These are phyloP conservation scores for Sarcophaga rosellei DNA, from an alignment of 2,888 invertebrate genomes.

Conservation along the genomic window DNA sequence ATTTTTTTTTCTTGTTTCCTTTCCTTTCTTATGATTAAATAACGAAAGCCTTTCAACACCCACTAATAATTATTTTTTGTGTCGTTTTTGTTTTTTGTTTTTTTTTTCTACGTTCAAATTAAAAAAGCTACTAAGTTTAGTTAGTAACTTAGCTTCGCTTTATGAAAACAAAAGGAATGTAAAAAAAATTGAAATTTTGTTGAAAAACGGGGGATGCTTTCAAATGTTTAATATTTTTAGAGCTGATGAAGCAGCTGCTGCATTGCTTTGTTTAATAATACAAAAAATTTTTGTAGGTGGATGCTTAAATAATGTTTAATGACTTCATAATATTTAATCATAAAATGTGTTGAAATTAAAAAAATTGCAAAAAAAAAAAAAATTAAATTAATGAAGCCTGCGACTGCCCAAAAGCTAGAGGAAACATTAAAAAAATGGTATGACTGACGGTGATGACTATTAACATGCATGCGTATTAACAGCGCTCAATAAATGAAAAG, in stretches of 20 bases:
- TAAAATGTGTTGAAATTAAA: conserved; percentile 13
- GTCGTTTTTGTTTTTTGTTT: conserved; percentile 14
- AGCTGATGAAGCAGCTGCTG: conserved; percentile 66
- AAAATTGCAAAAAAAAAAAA: neutral
- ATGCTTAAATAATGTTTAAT: conserved; percentile 66
- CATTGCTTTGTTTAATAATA: conserved; percentile 47
- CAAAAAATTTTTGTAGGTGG: conserved; percentile 54
- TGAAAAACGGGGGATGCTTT: conserved; percentile 8
- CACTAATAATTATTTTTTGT: conserved; percentile 48
- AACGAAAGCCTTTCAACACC: conserved; percentile 65
- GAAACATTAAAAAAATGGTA: no score
- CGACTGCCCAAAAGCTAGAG: no score
- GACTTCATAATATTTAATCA: conserved; percentile 63
- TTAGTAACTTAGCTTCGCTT: neutral
- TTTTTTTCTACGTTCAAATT: neutral
- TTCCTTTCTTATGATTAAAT: conserved; percentile 46
- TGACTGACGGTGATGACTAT: no score
- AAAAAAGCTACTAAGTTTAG: conserved; percentile 26
- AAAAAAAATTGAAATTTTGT: neutral
- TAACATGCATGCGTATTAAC: no score
- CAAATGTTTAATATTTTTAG: neutral
- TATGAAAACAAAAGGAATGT: no score
- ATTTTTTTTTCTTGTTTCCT: neutral
- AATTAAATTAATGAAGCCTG: neutral
- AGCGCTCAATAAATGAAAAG: no score